A percentile compares a stretch with the other conserved stretches of the same genome.
Evolutionary conservation across 2,113 vertebrate genomes (phyloP).

Genomic region (Anolis carolinensis): DNA sequence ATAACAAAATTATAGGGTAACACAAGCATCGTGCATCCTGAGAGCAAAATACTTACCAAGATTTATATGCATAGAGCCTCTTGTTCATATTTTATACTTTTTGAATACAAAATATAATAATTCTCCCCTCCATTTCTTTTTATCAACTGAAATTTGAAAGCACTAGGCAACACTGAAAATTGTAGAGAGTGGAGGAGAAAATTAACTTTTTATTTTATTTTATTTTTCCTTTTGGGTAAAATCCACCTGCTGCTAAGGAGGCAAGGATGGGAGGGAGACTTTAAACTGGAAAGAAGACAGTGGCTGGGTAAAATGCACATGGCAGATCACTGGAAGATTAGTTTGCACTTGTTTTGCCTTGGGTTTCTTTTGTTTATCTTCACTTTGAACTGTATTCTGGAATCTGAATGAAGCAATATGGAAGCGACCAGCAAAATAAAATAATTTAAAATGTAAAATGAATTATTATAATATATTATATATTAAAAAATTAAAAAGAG

Average conservation of each 20-base stretch:
- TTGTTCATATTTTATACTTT: slow-evolving; percentile 59
- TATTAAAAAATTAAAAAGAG: slow-evolving; percentile 56
- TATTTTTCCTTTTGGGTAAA: background rate
- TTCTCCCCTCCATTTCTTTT: slow-evolving; percentile 55
- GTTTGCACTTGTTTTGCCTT: slow-evolving; percentile 79
- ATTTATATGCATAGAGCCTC: slow-evolving; percentile 59
- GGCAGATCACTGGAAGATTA: slow-evolving; percentile 75
- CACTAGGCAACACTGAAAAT: slow-evolving; percentile 58
- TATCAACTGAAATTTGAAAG: slow-evolving; percentile 47
- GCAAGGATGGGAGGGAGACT: slow-evolving; percentile 45
- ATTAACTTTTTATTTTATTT: slow-evolving; percentile 28
- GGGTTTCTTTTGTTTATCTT: slow-evolving; percentile 72
- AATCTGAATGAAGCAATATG: slow-evolving; percentile 88
- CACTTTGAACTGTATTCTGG: slow-evolving; percentile 76
- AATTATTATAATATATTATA: slow-evolving; percentile 44
- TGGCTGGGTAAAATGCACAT: slow-evolving; percentile 70
- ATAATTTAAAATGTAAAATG: slow-evolving; percentile 70
- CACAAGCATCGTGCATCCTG: slow-evolving; percentile 42
- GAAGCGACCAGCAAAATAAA: slow-evolving; percentile 82
- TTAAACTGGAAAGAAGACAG: slow-evolving; percentile 73
- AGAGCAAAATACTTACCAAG: slow-evolving; percentile 51
- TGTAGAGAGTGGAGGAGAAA: slow-evolving; percentile 56
- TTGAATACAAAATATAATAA: slow-evolving; percentile 21
- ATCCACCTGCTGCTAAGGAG: slow-evolving; percentile 43
- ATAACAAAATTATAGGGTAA: slow-evolving; percentile 10